Evolutionary conservation across 2,113 vertebrate genomes (phyloP).

Genomic region (Emydocephalus ijimae): DNA sequence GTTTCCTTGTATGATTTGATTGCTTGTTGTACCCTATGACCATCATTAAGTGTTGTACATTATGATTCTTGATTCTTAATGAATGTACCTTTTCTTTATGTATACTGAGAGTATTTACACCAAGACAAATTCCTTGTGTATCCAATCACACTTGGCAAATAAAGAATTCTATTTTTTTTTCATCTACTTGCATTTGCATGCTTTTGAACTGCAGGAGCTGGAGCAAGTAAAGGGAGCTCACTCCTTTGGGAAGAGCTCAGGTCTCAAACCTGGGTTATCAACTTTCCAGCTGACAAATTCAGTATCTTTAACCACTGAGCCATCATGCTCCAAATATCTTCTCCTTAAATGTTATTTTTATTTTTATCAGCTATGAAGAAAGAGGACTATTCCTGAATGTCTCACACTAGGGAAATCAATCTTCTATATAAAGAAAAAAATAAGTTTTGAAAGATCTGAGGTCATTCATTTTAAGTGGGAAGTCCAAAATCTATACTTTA

Average conservation of each 20-base stretch:
- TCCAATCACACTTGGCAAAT: too few relatives aligned
- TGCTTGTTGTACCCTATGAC: too few relatives aligned
- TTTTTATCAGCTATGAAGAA: not conserved
- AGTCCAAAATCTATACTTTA: not conserved
- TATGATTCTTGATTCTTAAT: too few relatives aligned
- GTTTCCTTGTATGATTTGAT: too few relatives aligned
- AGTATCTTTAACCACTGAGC: not conserved
- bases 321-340: not conserved
- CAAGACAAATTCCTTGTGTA: too few relatives aligned
- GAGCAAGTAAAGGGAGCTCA: not conserved
- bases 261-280: not conserved
- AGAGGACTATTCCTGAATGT: not conserved
- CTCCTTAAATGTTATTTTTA: slow-evolving; percentile 37
- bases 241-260: not conserved
- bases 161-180: too few relatives aligned
- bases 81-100: too few relatives aligned
- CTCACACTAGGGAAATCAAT: not conserved
- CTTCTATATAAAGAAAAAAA: slow-evolving; percentile 20
- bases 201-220: not conserved
- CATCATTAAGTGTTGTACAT: too few relatives aligned
- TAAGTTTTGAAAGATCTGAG: slow-evolving; percentile 25
- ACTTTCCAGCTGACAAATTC: not conserved
- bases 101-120: too few relatives aligned
- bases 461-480: not conserved
- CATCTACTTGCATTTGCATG: not conserved